A percentile compares a stretch with the other conserved stretches of the same genome.
Conservation (phyloP, 64 coral and sea anemone species). For the Montipora sp. region DNA sequence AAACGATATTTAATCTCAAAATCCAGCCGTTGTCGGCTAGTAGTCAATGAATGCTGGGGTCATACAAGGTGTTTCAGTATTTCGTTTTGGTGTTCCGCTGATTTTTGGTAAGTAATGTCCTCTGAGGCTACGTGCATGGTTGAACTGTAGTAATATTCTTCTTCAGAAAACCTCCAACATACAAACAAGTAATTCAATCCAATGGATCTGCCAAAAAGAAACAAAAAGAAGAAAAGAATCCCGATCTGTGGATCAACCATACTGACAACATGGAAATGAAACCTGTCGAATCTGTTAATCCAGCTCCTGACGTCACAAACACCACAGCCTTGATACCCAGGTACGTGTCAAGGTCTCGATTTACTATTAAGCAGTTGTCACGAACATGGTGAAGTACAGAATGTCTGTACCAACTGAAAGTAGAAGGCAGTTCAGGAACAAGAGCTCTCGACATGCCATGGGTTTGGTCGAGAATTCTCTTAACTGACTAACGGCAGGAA, state of each 20-base stretch:
- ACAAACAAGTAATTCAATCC: conserved; percentile 79
- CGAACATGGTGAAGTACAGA: background rate
- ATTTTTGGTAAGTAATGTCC: no score
- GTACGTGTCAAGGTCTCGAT: background rate
- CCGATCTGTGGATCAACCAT: conserved; percentile 89
- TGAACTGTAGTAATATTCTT: background rate
- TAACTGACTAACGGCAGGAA: no score
- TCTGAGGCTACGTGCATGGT: no score
- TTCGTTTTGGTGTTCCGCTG: no score
- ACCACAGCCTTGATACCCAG: conserved; percentile 57
- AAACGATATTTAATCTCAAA: no score
- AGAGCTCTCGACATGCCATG: no score
- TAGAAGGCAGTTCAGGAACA: no score
- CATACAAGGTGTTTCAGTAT: no score
- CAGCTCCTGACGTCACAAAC: conserved; percentile 55
- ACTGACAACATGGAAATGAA: conserved; percentile 91
- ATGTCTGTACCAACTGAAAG: no score
- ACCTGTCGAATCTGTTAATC: conserved; percentile 65
- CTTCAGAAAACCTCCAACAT: conserved; percentile 77
- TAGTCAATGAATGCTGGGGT: no score
- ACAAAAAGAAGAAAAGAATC: conserved; percentile 79
- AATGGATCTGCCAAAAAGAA: conserved; percentile 92
- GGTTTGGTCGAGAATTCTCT: no score
- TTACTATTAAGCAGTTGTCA: background rate
- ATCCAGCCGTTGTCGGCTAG: no score